Evolutionary conservation across 2,113 vertebrate genomes (phyloP).

Genomic region (Theristicus caerulescens): DNA sequence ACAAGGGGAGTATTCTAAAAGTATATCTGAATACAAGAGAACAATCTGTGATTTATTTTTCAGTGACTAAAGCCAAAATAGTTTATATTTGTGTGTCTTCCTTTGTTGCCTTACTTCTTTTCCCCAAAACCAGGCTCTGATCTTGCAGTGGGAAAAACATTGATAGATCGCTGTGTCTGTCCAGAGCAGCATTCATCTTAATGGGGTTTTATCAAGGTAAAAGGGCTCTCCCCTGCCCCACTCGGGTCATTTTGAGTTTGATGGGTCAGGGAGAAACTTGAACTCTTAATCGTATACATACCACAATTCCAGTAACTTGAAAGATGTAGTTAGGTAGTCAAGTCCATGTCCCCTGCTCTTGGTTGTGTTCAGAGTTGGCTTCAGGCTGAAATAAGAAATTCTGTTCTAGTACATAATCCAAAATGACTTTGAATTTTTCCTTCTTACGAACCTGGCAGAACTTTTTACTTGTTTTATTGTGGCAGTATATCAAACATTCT

Average conservation of each 20-base stretch:
- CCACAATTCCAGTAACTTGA: not conserved
- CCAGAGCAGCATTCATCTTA: not conserved
- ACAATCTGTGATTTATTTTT: not conserved
- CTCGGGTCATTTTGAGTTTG: not conserved
- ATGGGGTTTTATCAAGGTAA: not conserved
- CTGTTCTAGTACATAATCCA: not conserved
- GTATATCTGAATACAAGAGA: not conserved
- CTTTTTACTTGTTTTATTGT: constrained; percentile 1
- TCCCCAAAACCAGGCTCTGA: not conserved
- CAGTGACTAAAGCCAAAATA: not conserved
- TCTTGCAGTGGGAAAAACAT: not conserved
- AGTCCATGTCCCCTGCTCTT: not conserved
- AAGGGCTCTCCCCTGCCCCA: not conserved
- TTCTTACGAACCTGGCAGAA: not conserved
- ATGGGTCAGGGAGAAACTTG: not conserved
- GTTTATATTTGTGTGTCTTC: not conserved
- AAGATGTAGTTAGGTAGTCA: not conserved
- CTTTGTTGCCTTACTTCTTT: not conserved
- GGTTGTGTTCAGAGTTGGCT: not conserved
- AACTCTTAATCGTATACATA: not conserved
- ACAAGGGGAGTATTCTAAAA: not conserved
- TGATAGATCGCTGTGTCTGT: not conserved
- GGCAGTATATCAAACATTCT: not conserved
- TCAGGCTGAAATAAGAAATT: constrained; percentile 25
- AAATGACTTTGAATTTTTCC: constrained; percentile 15